phyloP scores from a whole-genome alignment of 2,888 invertebrate genomes.

The Nasonovia ribisnigri region DNA sequence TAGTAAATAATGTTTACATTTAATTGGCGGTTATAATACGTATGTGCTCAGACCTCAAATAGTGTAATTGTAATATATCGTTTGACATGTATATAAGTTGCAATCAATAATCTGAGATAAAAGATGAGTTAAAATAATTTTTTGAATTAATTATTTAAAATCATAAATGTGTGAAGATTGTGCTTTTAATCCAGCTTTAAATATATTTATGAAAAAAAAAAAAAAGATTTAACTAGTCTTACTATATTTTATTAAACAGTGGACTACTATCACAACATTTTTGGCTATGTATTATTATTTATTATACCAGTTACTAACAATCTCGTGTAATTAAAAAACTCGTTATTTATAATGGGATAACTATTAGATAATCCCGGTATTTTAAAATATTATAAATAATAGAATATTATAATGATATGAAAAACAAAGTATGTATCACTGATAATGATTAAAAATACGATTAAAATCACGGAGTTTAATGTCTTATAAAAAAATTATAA shows the following conservation, averaged over 20 bases:
- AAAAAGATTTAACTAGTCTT: not conserved
- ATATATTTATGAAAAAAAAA: not conserved
- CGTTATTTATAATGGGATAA: not conserved
- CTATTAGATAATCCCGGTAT: not conserved
- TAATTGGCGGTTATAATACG: not conserved
- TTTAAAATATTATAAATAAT: not conserved
- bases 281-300: not conserved
- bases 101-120: not conserved
- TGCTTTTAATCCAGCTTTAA: not conserved
- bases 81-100: not conserved
- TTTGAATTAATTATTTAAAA: not conserved
- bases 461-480: not conserved
- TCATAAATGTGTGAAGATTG: not conserved
- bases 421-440: not conserved
- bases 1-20: not conserved
- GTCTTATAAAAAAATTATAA: not conserved
- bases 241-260: conserved; percentile 7
- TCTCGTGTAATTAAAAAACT: not conserved
- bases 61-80: not conserved
- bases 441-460: not conserved
- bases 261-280: not conserved
- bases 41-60: not conserved
- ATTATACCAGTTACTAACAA: not conserved
- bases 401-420: not conserved
- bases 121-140: not conserved